Conservation (phyloP, 2,888 invertebrate species). For the Belgica antarctica region DNA sequence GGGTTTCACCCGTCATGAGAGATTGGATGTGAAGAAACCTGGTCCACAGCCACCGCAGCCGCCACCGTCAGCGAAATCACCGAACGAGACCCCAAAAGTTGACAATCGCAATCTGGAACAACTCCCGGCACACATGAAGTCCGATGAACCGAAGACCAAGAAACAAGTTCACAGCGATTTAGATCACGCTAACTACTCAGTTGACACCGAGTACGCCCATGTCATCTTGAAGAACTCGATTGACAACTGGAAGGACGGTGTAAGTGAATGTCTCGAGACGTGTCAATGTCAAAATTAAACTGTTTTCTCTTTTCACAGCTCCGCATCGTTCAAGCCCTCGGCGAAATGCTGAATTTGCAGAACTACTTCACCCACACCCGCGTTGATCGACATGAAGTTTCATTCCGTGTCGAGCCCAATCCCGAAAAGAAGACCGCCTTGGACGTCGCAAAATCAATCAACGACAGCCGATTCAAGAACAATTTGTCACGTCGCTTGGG, state of each 20-base stretch:
- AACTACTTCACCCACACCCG: constrained; percentile 51
- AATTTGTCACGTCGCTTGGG: constrained; percentile 66
- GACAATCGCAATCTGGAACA: constrained; percentile 30
- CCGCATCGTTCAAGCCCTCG: constrained; percentile 67
- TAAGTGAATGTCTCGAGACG: constrained; percentile 48
- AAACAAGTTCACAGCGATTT: constrained; percentile 52
- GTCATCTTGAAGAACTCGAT: constrained; percentile 70
- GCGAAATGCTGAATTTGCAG: constrained; percentile 63
- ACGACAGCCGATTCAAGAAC: constrained; percentile 61
- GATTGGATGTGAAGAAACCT: constrained; percentile 93
- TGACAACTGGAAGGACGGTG: constrained; percentile 70
- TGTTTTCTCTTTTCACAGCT: not conserved
- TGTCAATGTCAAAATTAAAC: not conserved
- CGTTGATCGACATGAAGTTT: constrained; percentile 71
- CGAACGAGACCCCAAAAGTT: constrained; percentile 45
- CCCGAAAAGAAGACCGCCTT: constrained; percentile 54
- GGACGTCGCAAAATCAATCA: constrained; percentile 54
- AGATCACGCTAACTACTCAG: constrained; percentile 62
- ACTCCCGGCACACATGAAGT: constrained; percentile 51
- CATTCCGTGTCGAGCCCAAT: constrained; percentile 55
- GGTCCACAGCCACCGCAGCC: constrained; percentile 68
- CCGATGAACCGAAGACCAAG: constrained; percentile 49
- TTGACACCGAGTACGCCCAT: constrained; percentile 76
- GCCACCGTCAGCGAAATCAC: constrained; percentile 46
- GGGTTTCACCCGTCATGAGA: constrained; percentile 83